These are phyloP conservation scores for Dasyprocta punctata DNA, from an alignment of 2,113 vertebrate genomes.

Conservation along the genomic window DNA sequence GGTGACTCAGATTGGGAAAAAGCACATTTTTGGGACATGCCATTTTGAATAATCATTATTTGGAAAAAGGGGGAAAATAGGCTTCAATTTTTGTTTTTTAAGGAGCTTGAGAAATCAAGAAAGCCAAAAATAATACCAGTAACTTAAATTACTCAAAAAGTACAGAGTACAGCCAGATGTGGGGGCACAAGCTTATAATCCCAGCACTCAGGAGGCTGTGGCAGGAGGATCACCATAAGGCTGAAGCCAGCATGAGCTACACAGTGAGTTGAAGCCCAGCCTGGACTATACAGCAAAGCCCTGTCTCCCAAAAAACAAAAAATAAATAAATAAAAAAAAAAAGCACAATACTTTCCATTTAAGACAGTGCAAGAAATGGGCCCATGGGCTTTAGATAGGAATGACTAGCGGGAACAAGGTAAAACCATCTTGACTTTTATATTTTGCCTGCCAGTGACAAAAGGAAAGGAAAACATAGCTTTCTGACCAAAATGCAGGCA, in stretches of 20 bases:
- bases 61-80: not conserved
- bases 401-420: not conserved
- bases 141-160: not conserved
- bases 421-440: not conserved
- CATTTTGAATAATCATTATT: slow-evolving; percentile 21
- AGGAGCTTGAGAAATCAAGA: not conserved
- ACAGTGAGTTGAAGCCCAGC: not conserved
- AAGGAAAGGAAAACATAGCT: not conserved
- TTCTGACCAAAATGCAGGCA: not conserved
- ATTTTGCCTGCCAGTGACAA: not conserved
- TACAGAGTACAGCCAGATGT: not conserved
- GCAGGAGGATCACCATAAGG: not conserved
- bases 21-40: not conserved
- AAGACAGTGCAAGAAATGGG: not conserved
- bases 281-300: not conserved
- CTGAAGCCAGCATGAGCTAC: not conserved
- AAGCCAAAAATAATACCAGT: not conserved
- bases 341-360: not conserved
- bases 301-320: not conserved
- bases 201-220: not conserved
- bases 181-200: not conserved
- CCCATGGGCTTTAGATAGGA: not conserved
- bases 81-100: not conserved
- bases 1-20: not conserved
- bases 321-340: not conserved